Conservation (phyloP, 2,888 invertebrate species). For the Sphaerolaimus hirsutus region DNA sequence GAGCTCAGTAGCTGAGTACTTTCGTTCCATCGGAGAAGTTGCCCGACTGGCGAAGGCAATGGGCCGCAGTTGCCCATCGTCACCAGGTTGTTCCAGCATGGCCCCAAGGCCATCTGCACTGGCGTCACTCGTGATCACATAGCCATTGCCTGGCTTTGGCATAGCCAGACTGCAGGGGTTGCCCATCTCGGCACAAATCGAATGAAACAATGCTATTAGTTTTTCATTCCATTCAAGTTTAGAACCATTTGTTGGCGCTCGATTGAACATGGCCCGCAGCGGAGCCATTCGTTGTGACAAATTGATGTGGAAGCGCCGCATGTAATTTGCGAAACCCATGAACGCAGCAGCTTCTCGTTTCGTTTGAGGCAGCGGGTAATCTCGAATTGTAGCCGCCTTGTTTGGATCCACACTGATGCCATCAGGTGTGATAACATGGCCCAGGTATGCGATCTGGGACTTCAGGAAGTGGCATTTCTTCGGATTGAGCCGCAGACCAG, state of each 20-base stretch:
- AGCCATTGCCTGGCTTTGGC: not conserved
- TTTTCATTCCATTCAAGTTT: not conserved
- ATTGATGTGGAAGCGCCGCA: slow-evolving; percentile 10
- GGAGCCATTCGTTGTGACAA: not conserved
- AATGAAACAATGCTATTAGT: not conserved
- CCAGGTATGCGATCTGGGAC: slow-evolving; percentile 6
- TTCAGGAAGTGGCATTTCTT: slow-evolving; percentile 6
- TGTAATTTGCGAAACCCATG: slow-evolving; percentile 11
- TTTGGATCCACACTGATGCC: slow-evolving; percentile 5
- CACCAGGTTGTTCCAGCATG: not conserved
- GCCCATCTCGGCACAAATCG: not conserved
- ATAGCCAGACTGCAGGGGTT: not conserved
- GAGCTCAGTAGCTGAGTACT: not conserved
- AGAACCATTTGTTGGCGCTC: not conserved
- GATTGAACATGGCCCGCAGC: not conserved
- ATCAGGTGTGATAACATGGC: slow-evolving; percentile 4
- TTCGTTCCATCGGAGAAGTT: not conserved
- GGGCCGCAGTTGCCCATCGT: not conserved
- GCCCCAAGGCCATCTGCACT: not conserved
- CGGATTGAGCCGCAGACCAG: slow-evolving; percentile 5
- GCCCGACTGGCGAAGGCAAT: not conserved
- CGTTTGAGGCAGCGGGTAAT: slow-evolving; percentile 6
- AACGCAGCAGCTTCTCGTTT: slow-evolving; percentile 7
- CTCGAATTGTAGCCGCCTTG: slow-evolving; percentile 6
- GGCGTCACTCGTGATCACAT: not conserved